Conservation (phyloP, 2,888 invertebrate genomes). For the Cantharis lateralis region DNA sequence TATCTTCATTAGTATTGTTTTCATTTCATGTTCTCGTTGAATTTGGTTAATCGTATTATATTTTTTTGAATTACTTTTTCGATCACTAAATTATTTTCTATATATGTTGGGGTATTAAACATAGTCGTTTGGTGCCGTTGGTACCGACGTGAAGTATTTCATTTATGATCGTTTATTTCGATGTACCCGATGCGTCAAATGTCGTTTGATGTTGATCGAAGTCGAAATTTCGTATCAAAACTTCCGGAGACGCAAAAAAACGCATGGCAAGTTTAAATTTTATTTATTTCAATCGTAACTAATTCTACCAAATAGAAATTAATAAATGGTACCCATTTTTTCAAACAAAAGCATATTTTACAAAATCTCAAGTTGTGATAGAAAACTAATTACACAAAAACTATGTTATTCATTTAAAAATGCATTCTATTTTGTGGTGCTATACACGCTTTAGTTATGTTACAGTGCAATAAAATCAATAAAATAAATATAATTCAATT, state of each 20-base stretch:
- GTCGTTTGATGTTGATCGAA: too few relatives aligned
- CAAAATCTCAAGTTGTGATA: constrained; percentile 10
- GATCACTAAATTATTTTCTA: neutral
- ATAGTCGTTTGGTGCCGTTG: neutral
- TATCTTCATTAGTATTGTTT: constrained; percentile 14
- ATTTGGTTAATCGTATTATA: constrained; percentile 1
- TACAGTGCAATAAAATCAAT: constrained; percentile 14
- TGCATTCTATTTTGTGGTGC: constrained; percentile 11
- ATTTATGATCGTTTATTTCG: neutral
- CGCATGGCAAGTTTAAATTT: neutral
- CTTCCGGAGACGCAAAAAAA: neutral
- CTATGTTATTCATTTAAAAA: constrained; percentile 6
- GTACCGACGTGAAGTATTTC: neutral
- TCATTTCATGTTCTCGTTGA: constrained; percentile 5
- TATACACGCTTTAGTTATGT: constrained; percentile 16
- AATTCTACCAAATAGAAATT: constrained; percentile 22
- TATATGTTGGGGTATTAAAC: neutral
- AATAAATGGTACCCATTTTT: constrained; percentile 16
- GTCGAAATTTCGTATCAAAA: too few relatives aligned
- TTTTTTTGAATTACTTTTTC: constrained; percentile 1
- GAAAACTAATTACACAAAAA: constrained; percentile 20
- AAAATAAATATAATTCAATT: constrained; percentile 14
- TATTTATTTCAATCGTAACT: constrained; percentile 22
- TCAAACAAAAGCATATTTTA: constrained; percentile 21
- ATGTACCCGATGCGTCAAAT: neutral